A percentile compares a stretch with the other conserved stretches of the same genome.
Evolutionary conservation across 2,888 invertebrate genomes (phyloP).

Genomic region (Athetis lepigone): DNA sequence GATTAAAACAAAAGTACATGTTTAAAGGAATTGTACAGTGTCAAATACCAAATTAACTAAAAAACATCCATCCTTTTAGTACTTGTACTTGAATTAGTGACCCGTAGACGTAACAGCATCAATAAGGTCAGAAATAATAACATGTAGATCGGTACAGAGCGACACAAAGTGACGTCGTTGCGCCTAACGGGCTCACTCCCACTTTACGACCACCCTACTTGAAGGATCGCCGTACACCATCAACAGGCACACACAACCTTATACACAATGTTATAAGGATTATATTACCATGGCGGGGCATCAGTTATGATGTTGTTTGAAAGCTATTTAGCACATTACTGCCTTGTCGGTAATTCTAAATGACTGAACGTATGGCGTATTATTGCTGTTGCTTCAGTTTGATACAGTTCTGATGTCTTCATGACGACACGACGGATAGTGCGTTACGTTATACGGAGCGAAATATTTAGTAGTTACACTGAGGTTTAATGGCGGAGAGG

Average conservation of each 20-base stretch:
- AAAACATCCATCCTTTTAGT: background rate
- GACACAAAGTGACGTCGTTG: slow-evolving; percentile 41
- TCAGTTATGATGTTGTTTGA: slow-evolving; percentile 37
- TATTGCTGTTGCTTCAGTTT: slow-evolving; percentile 44
- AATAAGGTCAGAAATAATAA: slow-evolving; percentile 18
- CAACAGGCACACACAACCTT: slow-evolving; percentile 15
- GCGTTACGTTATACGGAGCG: slow-evolving; percentile 15
- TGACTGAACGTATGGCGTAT: slow-evolving; percentile 39
- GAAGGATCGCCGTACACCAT: slow-evolving; percentile 39
- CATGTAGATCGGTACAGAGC: slow-evolving; percentile 26
- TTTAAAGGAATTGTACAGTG: too few relatives aligned
- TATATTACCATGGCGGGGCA: background rate
- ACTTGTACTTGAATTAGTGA: background rate
- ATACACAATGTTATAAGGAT: slow-evolving; percentile 16
- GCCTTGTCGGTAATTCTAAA: slow-evolving; percentile 54
- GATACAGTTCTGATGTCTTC: slow-evolving; percentile 44
- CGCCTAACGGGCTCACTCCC: slow-evolving; percentile 56
- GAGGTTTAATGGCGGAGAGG: slow-evolving; percentile 30
- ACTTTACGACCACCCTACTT: slow-evolving; percentile 63
- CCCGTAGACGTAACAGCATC: background rate
- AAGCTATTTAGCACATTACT: slow-evolving; percentile 58
- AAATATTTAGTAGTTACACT: slow-evolving; percentile 29
- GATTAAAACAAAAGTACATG: too few relatives aligned
- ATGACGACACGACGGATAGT: slow-evolving; percentile 21
- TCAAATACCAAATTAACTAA: too few relatives aligned